These are phyloP conservation scores for Drosophila lacicola DNA, from an alignment of 2,888 invertebrate species.

Conservation along the genomic window DNA sequence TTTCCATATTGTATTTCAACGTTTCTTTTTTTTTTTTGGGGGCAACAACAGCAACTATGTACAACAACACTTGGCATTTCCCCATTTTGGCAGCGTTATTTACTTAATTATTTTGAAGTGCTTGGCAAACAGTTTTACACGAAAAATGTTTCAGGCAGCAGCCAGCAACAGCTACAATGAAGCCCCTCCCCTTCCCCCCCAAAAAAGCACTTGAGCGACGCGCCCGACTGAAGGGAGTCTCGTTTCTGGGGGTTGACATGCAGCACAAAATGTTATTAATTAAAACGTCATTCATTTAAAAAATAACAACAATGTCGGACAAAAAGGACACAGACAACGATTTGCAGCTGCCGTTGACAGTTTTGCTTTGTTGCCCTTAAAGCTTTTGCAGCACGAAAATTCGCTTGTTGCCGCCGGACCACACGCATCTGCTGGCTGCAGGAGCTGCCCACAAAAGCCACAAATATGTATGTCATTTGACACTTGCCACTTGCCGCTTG, in stretches of 20 bases:
- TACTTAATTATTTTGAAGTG: conserved; percentile 80
- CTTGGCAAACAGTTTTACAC: conserved; percentile 79
- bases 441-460: conserved; percentile 65
- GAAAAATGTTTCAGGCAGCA: conserved; percentile 74
- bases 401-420: conserved; percentile 43
- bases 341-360: conserved; percentile 74
- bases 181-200: conserved; percentile 2
- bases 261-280: conserved; percentile 83
- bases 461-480: conserved; percentile 72
- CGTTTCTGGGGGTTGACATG: conserved; percentile 18
- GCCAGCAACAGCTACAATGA: conserved; percentile 8
- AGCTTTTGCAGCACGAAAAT: conserved; percentile 21
- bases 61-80: conserved; percentile 54
- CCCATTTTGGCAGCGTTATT: conserved; percentile 64
- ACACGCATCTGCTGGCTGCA: conserved; percentile 64
- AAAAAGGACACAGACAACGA: conserved; percentile 52
- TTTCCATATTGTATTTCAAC: conserved; percentile 68
- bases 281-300: conserved; percentile 82
- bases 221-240: conserved; percentile 3
- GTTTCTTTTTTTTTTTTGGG: conserved; percentile 46
- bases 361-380: conserved; percentile 53
- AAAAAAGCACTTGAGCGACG: conserved; percentile 31
- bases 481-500: conserved; percentile 35
- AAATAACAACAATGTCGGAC: conserved; percentile 37
- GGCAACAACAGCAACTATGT: conserved; percentile 30